Conservation (phyloP, 2,113 vertebrate species). For the Protobothrops flavoviridis region DNA sequence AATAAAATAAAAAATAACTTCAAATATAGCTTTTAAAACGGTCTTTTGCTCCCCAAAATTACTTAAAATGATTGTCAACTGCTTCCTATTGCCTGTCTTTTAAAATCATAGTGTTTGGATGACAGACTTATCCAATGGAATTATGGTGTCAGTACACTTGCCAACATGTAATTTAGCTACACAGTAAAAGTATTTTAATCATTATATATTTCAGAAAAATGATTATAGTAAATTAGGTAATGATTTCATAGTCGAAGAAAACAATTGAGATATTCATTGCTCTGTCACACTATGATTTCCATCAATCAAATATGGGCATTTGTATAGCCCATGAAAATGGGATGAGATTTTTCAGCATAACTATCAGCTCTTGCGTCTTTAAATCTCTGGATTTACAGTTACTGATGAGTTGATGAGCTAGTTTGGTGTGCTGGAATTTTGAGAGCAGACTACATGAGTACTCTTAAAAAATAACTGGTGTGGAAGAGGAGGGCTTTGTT, state of each 20-base stretch:
- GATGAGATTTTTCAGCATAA: too few species aligned
- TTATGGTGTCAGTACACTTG: not conserved
- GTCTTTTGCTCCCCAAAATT: not conserved
- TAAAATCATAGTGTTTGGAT: not conserved
- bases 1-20: not conserved
- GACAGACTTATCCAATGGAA: not conserved
- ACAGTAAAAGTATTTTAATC: not conserved
- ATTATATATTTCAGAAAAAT: not conserved
- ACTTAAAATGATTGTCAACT: not conserved
- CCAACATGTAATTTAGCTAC: not conserved
- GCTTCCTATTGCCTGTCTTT: not conserved
- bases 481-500: not conserved
- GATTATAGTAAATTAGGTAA: not conserved
- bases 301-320: too few species aligned
- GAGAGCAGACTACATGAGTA: not conserved
- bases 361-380: too few species aligned
- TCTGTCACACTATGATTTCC: not conserved
- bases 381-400: not conserved
- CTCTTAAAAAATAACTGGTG: not conserved
- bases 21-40: not conserved
- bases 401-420: not conserved
- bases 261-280: not conserved
- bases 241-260: not conserved
- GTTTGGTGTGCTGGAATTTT: not conserved
- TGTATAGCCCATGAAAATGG: too few species aligned